Percentiles rank a stretch among this genome's conserved stretches.
Conservation (phyloP, 2,888 invertebrate species). For the Eretmocerus hayati region DNA sequence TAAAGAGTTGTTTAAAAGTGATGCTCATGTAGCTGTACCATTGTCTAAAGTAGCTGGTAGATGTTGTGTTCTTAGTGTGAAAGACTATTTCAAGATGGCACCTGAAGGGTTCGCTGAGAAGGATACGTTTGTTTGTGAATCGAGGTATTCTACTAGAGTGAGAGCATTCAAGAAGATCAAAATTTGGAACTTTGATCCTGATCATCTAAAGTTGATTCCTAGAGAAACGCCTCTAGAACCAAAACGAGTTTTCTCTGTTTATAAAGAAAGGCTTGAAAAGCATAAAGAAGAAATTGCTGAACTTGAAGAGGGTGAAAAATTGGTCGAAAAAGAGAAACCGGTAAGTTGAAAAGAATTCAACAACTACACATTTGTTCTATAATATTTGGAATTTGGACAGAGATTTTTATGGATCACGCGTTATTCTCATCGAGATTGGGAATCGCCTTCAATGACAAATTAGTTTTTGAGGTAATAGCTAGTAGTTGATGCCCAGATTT, state of each 20-base stretch:
- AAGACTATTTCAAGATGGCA: conserved; percentile 84
- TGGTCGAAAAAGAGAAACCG: conserved; percentile 79
- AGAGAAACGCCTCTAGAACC: conserved; percentile 74
- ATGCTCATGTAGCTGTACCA: conserved; percentile 76
- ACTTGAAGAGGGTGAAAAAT: conserved; percentile 72
- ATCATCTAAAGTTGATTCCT: conserved; percentile 57
- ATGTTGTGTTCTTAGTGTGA: conserved; percentile 90
- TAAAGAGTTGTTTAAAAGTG: conserved; percentile 95
- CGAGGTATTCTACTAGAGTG: conserved; percentile 78
- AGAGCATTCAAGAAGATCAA: conserved; percentile 92
- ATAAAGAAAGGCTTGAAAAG: conserved; percentile 82
- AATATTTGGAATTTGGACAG: background rate
- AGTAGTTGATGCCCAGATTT: too few species aligned
- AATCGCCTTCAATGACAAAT: too few species aligned
- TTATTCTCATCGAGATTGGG: too few species aligned
- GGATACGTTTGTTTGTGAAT: conserved; percentile 96
- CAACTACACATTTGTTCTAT: background rate
- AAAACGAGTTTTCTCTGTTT: conserved; percentile 85
- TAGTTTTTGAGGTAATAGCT: too few species aligned
- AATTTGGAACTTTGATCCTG: conserved; percentile 62
- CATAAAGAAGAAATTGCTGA: conserved; percentile 85
- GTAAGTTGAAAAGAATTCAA: conserved; percentile 59
- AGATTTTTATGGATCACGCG: background rate
- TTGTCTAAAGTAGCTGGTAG: conserved; percentile 79
- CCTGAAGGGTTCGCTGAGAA: conserved; percentile 85